Evolutionary conservation across 2,888 invertebrate genomes (phyloP).

Genomic region (Pemphredon lugubris): DNA sequence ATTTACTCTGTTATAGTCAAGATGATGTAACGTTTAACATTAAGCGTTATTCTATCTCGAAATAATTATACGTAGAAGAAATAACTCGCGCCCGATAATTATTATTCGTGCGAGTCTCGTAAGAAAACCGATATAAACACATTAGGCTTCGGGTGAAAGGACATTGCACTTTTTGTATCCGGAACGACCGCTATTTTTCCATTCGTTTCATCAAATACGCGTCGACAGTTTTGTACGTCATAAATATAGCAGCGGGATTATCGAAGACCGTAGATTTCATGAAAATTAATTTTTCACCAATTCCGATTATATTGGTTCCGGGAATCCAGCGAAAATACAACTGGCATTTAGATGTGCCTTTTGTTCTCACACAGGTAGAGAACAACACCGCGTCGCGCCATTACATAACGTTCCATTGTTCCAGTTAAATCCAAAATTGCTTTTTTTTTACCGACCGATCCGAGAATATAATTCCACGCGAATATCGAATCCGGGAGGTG

Average conservation of each 20-base stretch:
- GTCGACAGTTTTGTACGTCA: conserved; percentile 1
- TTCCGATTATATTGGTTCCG: conserved; percentile 36
- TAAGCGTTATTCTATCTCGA: too few species aligned
- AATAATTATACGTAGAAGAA: too few species aligned
- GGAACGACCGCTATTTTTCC: too few species aligned
- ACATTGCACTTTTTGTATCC: too few species aligned
- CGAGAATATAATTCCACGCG: conserved; percentile 36
- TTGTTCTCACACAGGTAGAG: conserved; percentile 40
- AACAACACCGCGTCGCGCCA: conserved; percentile 26
- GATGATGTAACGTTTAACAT: too few species aligned
- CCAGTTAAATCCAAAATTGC: conserved; percentile 28
- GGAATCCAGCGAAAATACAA: neutral
- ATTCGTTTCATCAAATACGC: conserved; percentile 22
- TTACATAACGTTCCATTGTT: conserved; percentile 22
- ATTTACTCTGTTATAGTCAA: too few species aligned
- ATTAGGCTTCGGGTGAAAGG: too few species aligned
- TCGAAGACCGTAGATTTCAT: conserved; percentile 43
- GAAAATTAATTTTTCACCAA: conserved; percentile 55
- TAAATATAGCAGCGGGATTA: conserved; percentile 19
- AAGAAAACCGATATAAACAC: too few species aligned
- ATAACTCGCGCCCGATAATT: too few species aligned
- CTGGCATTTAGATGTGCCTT: conserved; percentile 45
- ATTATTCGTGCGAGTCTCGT: too few species aligned
- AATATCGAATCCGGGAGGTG: conserved; percentile 10
- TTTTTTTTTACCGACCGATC: conserved; percentile 24